Evolutionary conservation across 2,888 invertebrate genomes (phyloP).

Genomic region (Leptura quadrifasciata): DNA sequence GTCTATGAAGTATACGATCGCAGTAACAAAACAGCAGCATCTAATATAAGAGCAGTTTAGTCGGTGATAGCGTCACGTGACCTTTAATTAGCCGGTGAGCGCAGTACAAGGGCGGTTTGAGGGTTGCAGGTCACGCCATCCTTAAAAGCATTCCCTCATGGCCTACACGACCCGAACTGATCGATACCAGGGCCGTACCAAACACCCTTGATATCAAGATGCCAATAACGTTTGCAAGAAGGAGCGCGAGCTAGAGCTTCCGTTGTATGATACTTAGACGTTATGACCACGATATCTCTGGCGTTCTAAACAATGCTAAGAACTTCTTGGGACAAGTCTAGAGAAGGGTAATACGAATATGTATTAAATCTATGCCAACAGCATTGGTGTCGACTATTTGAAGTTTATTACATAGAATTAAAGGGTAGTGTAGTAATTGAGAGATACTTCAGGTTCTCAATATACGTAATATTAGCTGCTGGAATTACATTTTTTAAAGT

Average conservation of each 20-base stretch:
- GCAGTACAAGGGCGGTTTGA: conserved; percentile 67
- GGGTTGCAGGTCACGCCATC: conserved; percentile 70
- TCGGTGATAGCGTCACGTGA: conserved; percentile 69
- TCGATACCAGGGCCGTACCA: conserved; percentile 63
- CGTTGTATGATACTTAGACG: not conserved
- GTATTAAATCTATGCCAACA: not conserved
- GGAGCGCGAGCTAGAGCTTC: not conserved
- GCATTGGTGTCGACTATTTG: too few relatives aligned
- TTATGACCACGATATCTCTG: not conserved
- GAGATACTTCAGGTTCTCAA: too few relatives aligned
- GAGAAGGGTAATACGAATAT: not conserved
- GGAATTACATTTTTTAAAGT: too few relatives aligned
- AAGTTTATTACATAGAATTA: too few relatives aligned
- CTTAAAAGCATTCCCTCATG: conserved; percentile 66
- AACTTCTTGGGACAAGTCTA: too few relatives aligned
- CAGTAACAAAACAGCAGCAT: conserved; percentile 52
- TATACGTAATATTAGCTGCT: too few relatives aligned
- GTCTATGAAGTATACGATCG: conserved; percentile 55
- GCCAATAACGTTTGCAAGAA: conserved; percentile 39
- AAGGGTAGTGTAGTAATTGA: too few relatives aligned
- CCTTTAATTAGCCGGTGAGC: conserved; percentile 70
- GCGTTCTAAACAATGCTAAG: not conserved
- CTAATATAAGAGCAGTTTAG: conserved; percentile 68
- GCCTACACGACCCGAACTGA: conserved; percentile 58
- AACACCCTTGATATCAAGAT: conserved; percentile 56